Percentiles rank a stretch among this genome's conserved stretches.
These are phyloP conservation scores for Actenoides lindsayi DNA, from an alignment of 2,113 vertebrate species.

Conservation along the genomic window DNA sequence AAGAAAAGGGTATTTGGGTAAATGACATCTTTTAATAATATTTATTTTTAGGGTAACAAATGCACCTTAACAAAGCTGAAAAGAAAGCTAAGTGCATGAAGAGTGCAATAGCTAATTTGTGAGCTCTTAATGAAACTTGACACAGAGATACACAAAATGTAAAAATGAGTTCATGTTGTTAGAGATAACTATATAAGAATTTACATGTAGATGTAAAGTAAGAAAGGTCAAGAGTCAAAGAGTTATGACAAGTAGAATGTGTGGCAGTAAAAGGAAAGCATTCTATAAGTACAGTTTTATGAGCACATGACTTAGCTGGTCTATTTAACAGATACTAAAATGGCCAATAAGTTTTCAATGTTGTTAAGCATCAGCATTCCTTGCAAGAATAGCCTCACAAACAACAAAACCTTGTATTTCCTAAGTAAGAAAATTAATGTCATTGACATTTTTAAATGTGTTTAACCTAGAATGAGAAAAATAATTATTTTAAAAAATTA, in stretches of 20 bases:
- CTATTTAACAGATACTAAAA: neutral
- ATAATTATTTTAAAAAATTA: accelerated
- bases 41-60: neutral
- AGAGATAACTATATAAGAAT: neutral
- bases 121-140: neutral
- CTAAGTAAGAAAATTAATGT: neutral
- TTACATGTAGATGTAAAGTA: neutral
- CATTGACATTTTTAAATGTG: neutral
- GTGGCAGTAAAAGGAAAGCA: neutral
- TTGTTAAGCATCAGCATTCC: neutral
- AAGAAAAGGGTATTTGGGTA: neutral
- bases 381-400: neutral
- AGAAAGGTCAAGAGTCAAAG: neutral
- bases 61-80: neutral
- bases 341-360: neutral
- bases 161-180: neutral
- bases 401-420: neutral
- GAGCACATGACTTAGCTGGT: neutral
- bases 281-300: neutral
- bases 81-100: neutral
- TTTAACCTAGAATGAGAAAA: neutral
- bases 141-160: neutral
- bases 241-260: neutral
- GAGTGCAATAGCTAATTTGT: neutral
- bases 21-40: neutral